Percentiles rank a stretch among this genome's conserved stretches.
Evolutionary conservation across 2,888 invertebrate species (phyloP).

Genomic region (Zele albiditarsus): DNA sequence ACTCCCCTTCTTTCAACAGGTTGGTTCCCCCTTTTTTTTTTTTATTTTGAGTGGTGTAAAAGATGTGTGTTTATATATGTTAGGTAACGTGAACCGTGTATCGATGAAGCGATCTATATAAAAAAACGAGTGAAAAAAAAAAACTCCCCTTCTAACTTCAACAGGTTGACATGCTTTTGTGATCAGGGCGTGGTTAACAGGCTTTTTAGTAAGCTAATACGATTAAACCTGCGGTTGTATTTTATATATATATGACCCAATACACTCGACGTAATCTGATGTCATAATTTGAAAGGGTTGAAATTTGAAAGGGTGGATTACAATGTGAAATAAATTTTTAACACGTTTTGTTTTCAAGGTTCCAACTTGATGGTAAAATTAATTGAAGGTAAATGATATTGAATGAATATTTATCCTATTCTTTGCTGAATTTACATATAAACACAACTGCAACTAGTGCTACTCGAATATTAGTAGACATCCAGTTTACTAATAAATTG

Average conservation of each 20-base stretch:
- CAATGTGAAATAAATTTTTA: not conserved
- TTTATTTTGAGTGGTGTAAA: slow-evolving; percentile 36
- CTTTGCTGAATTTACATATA: too few relatives aligned
- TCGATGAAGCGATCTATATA: slow-evolving; percentile 39
- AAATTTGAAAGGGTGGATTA: slow-evolving; percentile 1
- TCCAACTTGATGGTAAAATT: too few relatives aligned
- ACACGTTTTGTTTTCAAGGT: not conserved
- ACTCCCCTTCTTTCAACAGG: slow-evolving; percentile 56
- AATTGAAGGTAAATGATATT: too few relatives aligned
- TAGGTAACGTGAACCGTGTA: slow-evolving; percentile 33
- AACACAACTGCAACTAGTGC: too few relatives aligned
- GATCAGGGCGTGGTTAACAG: slow-evolving; percentile 51
- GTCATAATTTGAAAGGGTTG: slow-evolving; percentile 34
- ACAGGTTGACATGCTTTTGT: slow-evolving; percentile 59
- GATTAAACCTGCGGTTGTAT: slow-evolving; percentile 27
- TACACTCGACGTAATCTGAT: slow-evolving; percentile 27
- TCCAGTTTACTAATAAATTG: too few relatives aligned
- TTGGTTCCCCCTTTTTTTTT: slow-evolving; percentile 39
- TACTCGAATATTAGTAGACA: too few relatives aligned
- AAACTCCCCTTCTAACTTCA: slow-evolving; percentile 60
- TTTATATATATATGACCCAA: not conserved
- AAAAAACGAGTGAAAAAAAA: slow-evolving; percentile 56
- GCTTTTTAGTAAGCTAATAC: slow-evolving; percentile 45
- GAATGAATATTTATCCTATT: too few relatives aligned
- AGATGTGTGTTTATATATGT: slow-evolving; percentile 2